phyloP scores from a whole-genome alignment of 2,888 invertebrate genomes.

The Thysanoteuthis rhombus region DNA sequence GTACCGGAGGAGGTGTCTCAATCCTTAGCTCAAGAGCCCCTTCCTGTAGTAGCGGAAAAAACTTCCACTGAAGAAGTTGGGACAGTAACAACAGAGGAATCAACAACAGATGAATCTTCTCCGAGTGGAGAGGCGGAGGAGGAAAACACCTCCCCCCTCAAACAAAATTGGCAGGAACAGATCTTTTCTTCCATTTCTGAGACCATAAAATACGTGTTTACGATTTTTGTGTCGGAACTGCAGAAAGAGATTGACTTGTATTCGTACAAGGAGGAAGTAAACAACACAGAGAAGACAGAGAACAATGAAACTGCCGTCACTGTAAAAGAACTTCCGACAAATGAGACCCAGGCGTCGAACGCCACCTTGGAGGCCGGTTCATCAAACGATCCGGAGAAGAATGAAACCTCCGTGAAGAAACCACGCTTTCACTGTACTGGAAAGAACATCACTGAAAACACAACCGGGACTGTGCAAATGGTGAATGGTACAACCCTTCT shows the following conservation, averaged over 20 bases:
- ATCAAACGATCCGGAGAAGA: slow-evolving; percentile 33
- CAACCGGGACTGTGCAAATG: slow-evolving; percentile 70
- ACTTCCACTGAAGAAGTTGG: too few species aligned
- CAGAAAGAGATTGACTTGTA: slow-evolving; percentile 17
- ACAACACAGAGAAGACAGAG: neutral
- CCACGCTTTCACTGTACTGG: slow-evolving; percentile 57
- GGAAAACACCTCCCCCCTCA: neutral
- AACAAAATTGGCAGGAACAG: neutral
- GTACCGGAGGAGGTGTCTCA: too few species aligned
- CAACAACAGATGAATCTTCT: too few species aligned
- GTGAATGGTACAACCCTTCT: slow-evolving; percentile 79
- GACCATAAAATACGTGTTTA: neutral
- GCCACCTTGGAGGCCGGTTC: neutral
- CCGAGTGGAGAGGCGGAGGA: neutral
- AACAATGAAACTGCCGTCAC: neutral
- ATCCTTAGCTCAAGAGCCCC: too few species aligned
- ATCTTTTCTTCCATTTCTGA: neutral
- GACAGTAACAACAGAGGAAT: too few species aligned
- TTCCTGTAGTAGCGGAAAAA: too few species aligned
- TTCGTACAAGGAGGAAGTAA: neutral
- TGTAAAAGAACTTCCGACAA: neutral
- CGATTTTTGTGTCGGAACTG: neutral
- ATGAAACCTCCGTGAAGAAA: slow-evolving; percentile 51
- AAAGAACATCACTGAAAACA: slow-evolving; percentile 54
- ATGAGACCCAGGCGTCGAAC: neutral